Percentiles rank a stretch among this genome's conserved stretches.
phyloP scores from a whole-genome alignment of 2,888 invertebrate species.

The Lasius fuliginosus region DNA sequence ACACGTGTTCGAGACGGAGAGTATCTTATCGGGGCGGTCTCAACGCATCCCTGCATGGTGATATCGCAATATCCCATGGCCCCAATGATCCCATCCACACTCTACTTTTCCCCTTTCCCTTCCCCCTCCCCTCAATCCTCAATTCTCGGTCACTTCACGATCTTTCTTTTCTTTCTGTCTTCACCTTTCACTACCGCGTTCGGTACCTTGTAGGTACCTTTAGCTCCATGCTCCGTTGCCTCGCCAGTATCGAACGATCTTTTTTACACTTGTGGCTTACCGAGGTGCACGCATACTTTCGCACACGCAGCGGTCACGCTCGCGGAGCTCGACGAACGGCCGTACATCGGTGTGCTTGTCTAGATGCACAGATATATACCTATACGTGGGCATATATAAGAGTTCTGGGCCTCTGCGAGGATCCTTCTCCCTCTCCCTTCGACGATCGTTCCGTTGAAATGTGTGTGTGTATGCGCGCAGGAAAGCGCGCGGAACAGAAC shows the following conservation, averaged over 20 bases:
- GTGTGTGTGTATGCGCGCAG: constrained; percentile 12
- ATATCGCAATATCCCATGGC: constrained; percentile 75
- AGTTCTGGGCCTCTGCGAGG: constrained; percentile 34
- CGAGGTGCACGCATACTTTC: constrained; percentile 54
- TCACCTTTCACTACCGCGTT: constrained; percentile 62
- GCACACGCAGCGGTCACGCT: constrained; percentile 46
- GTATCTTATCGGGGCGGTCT: constrained; percentile 72
- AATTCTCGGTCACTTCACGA: background rate
- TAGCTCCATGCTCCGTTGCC: constrained; percentile 69
- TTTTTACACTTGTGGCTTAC: constrained; percentile 56
- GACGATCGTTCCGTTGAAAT: constrained; percentile 34
- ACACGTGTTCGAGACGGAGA: constrained; percentile 70
- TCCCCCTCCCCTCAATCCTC: constrained; percentile 5
- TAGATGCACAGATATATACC: constrained; percentile 8
- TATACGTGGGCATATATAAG: constrained; percentile 30
- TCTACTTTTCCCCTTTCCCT: constrained; percentile 45
- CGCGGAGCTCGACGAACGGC: constrained; percentile 41
- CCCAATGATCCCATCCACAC: constrained; percentile 70
- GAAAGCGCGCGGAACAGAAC: constrained; percentile 60
- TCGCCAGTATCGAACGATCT: constrained; percentile 53
- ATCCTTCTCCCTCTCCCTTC: background rate
- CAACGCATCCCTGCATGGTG: constrained; percentile 70
- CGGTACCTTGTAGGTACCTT: constrained; percentile 53
- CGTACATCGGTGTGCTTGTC: background rate
- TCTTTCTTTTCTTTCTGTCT: constrained; percentile 45